Evolutionary conservation across 2,797 vertebrate species (phyloP), one percentile per base, ranked within the genome.

Genomic region (Tolypeutes matacus): DNA sequence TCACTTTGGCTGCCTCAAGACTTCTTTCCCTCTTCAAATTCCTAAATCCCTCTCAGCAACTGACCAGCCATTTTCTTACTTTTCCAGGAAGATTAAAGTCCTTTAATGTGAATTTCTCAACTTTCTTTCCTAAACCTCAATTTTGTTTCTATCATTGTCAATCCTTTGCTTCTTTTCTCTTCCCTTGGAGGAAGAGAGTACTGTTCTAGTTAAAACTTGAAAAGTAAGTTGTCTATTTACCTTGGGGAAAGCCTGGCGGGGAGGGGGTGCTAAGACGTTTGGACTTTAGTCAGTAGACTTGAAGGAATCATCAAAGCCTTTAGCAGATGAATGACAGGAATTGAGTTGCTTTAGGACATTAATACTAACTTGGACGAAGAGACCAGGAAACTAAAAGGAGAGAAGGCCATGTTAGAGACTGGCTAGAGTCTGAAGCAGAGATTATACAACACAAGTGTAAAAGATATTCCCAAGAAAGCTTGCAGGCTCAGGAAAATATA

Each of bases 151-250:
- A 2, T 75, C 27, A 67, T 91, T 15, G 60, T 36, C 29, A 73
- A 29, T 34, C 31, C 53, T 91, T 93, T 88, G 73, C 78, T n/a
- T 42, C 49, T 69, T 69, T 25, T 85, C 49, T 80, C 29, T 42
- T 72, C 34, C 23, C 29, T 85, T 96, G 7, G 17, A 85, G n/a
- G 84, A 91, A 87, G 31, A 69, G 25, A 89, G 46, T 14, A 20
- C 20, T 88, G 39, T 91, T 89, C 29, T 91, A 73, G 4, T 69
- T 86, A 77, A 89, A 92, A 83, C 39, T 58, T 53, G 27, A 85
- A 46, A 70, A 36, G 2, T 62, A 39, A 64, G 27, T 42, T 95
- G 34, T 34, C 31, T 69, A 31, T 29, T 85, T 69, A 62, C 11
- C 8, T 85, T 69, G 42, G 62, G n/a, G 10, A 83, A 58, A 15